Evolutionary conservation across 2,797 vertebrate genomes (phyloP).

Genomic region (Fundulus diaphanus): DNA sequence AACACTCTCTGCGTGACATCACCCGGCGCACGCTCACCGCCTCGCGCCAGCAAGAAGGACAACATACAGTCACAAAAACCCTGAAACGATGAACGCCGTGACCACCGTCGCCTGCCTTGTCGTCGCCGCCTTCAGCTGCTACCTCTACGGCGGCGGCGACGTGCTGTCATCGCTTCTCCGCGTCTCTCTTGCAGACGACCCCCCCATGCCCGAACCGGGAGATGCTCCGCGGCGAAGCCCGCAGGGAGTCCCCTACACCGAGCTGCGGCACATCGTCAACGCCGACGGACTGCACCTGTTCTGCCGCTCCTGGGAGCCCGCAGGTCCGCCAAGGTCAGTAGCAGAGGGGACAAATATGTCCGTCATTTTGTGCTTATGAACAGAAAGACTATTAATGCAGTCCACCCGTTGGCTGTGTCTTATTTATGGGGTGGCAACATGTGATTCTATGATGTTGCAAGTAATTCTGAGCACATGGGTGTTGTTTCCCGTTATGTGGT

Average conservation of each 20-base stretch:
- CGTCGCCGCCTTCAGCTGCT: slow-evolving; percentile 67
- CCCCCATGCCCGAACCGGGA: slow-evolving; percentile 90
- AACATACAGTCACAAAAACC: background rate
- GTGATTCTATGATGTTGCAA: background rate
- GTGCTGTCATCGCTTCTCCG: slow-evolving; percentile 63
- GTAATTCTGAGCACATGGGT: slow-evolving; percentile 17
- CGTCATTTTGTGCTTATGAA: background rate
- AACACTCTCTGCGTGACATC: background rate
- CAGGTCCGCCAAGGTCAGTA: slow-evolving; percentile 87
- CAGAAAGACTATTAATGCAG: background rate
- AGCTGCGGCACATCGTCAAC: slow-evolving; percentile 90
- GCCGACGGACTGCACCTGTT: slow-evolving; percentile 92
- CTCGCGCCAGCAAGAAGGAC: background rate
- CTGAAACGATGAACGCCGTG: slow-evolving; percentile 60
- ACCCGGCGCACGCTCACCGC: background rate
- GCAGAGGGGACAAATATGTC: background rate
- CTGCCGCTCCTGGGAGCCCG: slow-evolving; percentile 95
- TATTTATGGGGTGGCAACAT: background rate
- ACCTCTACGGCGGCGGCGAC: slow-evolving; percentile 71
- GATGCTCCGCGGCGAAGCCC: slow-evolving; percentile 84
- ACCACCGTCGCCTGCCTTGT: slow-evolving; percentile 69
- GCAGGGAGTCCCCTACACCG: slow-evolving; percentile 86
- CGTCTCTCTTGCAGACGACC: slow-evolving; percentile 72
- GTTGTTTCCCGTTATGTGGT: slow-evolving; percentile 10
- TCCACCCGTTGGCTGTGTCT: background rate